A percentile compares a stretch with the other conserved stretches of the same genome.
phyloP scores from a whole-genome alignment of 1,140 invertebrate genomes.

The Habropoda laboriosa region DNA sequence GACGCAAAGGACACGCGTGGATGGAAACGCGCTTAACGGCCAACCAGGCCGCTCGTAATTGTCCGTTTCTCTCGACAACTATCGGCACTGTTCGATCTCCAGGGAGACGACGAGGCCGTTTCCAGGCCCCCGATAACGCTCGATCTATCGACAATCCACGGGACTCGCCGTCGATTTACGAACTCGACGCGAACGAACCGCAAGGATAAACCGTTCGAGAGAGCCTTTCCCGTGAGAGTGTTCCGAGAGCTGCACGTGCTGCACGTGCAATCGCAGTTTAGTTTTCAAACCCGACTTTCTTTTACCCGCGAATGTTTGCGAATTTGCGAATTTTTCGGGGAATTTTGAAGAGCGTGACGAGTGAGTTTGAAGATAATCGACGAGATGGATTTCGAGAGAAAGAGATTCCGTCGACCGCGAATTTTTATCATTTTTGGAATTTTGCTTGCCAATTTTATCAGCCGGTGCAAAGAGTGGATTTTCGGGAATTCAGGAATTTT shows the following conservation, averaged over 20 bases:
- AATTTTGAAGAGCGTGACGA: no score
- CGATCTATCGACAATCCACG: slow-evolving; percentile 34
- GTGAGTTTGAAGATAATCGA: no score
- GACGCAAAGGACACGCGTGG: slow-evolving; percentile 34
- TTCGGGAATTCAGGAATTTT: no score
- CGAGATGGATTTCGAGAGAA: no score
- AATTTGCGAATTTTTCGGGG: no score
- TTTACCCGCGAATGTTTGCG: no score
- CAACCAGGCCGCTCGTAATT: slow-evolving; percentile 58
- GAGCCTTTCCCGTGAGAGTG: slow-evolving; percentile 53
- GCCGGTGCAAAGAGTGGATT: no score
- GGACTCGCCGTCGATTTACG: slow-evolving; percentile 57
- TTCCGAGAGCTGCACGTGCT: not conserved
- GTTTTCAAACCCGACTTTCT: no score
- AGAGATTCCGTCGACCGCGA: no score
- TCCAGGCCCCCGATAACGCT: slow-evolving; percentile 34
- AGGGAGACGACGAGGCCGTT: slow-evolving; percentile 44
- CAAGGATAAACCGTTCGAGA: slow-evolving; percentile 64
- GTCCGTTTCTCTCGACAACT: slow-evolving; percentile 59
- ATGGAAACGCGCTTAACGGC: slow-evolving; percentile 8
- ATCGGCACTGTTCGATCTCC: slow-evolving; percentile 61
- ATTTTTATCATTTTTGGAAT: no score
- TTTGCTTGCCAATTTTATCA: no score
- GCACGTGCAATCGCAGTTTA: not conserved
- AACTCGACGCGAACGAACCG: slow-evolving; percentile 54